These are phyloP conservation scores for Psittacula cyanocephala DNA, from an alignment of 2,113 vertebrate genomes.

Conservation along the genomic window DNA sequence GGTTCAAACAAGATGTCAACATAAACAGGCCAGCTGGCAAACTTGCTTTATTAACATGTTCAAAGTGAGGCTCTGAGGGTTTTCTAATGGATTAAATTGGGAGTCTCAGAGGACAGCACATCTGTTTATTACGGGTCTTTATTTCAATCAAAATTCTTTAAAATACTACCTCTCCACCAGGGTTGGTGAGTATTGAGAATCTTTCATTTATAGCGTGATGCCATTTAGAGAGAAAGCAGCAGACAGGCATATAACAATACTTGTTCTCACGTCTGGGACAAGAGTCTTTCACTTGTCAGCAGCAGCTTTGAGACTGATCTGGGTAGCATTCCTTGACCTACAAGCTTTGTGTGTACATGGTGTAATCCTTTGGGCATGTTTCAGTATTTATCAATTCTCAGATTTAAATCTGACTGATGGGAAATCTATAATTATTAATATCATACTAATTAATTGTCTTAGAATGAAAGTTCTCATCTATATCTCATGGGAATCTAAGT, in stretches of 20 bases:
- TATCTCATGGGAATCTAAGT: neutral
- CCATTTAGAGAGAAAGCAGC: neutral
- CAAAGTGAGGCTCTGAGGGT: neutral
- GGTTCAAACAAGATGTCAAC: neutral
- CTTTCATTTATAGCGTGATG: neutral
- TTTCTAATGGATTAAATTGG: neutral
- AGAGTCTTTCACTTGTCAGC: accelerated
- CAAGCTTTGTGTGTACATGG: neutral
- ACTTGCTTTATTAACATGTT: neutral
- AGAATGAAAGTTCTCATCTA: neutral
- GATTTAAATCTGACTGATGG: neutral
- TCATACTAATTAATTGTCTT: neutral
- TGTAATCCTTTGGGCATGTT: neutral
- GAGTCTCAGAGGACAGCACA: neutral
- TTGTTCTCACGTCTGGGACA: neutral
- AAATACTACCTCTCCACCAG: neutral
- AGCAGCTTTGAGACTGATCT: neutral
- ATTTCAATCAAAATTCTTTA: neutral
- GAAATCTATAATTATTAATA: neutral
- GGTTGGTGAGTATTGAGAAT: neutral
- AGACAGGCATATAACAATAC: neutral
- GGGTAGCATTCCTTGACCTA: neutral
- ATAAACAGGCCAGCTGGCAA: neutral
- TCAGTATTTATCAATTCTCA: neutral
- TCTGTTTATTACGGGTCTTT: neutral